Evolutionary conservation across 2,797 vertebrate genomes (phyloP).

Genomic region (Agapornis canus): DNA sequence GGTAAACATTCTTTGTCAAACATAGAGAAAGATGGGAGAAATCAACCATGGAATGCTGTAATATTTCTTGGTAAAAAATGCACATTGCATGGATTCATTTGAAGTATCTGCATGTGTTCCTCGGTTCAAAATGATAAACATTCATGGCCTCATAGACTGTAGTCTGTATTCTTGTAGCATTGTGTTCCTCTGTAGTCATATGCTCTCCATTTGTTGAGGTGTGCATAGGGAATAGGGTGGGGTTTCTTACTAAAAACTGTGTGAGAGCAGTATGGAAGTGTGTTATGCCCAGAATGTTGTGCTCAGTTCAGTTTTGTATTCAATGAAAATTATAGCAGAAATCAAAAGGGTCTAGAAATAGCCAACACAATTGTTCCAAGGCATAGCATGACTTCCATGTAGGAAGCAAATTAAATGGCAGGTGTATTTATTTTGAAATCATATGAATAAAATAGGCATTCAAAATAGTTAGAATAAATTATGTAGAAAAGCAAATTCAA

Average conservation of each 20-base stretch:
- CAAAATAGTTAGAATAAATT: constrained; percentile 56
- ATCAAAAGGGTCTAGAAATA: constrained; percentile 16
- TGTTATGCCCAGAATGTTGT: neutral
- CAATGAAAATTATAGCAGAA: constrained; percentile 21
- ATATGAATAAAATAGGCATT: constrained; percentile 22
- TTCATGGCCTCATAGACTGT: neutral
- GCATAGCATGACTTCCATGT: neutral
- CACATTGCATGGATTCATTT: neutral
- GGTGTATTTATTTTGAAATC: constrained; percentile 56
- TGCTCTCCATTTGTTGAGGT: neutral
- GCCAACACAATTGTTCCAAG: constrained; percentile 38
- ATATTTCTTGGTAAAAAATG: neutral
- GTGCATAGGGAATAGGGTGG: neutral
- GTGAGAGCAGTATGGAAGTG: neutral
- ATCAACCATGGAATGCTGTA: neutral
- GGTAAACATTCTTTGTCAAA: neutral
- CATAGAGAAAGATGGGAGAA: neutral
- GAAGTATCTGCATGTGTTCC: neutral
- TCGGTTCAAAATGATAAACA: neutral
- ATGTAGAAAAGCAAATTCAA: constrained; percentile 16
- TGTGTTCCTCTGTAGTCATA: fast-evolving
- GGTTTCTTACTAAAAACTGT: neutral
- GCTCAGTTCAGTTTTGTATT: neutral
- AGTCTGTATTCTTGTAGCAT: neutral
- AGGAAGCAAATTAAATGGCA: constrained; percentile 35